phyloP scores from a whole-genome alignment of 2,113 vertebrate genomes.

The Ariopsis seemanni region DNA sequence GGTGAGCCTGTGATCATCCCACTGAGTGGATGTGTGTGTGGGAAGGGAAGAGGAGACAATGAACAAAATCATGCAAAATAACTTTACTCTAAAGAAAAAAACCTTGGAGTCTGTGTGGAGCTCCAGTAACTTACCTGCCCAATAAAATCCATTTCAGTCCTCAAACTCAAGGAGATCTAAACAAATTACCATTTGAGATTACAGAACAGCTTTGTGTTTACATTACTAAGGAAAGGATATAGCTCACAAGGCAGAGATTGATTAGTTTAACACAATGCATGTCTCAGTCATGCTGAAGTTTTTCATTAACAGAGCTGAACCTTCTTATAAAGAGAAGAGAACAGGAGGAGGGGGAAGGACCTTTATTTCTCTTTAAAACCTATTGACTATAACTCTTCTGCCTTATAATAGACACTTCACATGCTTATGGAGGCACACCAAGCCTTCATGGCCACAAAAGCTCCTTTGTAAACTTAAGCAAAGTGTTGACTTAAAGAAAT shows the following conservation, averaged over 20 bases:
- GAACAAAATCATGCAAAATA: slow-evolving; percentile 1
- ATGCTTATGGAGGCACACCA: background rate
- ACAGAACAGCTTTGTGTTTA: background rate
- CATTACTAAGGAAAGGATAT: slow-evolving; percentile 11
- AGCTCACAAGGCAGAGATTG: slow-evolving; percentile 2
- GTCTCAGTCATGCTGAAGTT: slow-evolving; percentile 54
- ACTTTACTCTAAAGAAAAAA: background rate
- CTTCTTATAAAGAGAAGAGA: slow-evolving; percentile 45
- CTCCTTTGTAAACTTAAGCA: slow-evolving; percentile 30
- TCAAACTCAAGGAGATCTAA: background rate
- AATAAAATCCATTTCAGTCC: background rate
- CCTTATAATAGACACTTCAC: slow-evolving; percentile 42
- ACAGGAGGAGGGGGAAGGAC: slow-evolving; percentile 16
- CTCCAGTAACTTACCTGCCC: background rate
- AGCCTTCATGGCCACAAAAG: slow-evolving; percentile 28
- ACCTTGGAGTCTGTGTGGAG: background rate
- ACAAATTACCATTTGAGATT: background rate
- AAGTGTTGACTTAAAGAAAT: slow-evolving; percentile 14
- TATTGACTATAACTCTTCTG: slow-evolving; percentile 48
- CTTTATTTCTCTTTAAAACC: slow-evolving; percentile 50
- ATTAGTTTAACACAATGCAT: slow-evolving; percentile 55
- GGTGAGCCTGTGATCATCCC: slow-evolving; percentile 13
- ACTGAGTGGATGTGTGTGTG: slow-evolving; percentile 23
- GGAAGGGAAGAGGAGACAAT: background rate
- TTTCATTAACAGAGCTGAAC: slow-evolving; percentile 40